These are phyloP conservation scores for Stomorhina lunata DNA, from an alignment of 2,888 invertebrate species.

Conservation along the genomic window DNA sequence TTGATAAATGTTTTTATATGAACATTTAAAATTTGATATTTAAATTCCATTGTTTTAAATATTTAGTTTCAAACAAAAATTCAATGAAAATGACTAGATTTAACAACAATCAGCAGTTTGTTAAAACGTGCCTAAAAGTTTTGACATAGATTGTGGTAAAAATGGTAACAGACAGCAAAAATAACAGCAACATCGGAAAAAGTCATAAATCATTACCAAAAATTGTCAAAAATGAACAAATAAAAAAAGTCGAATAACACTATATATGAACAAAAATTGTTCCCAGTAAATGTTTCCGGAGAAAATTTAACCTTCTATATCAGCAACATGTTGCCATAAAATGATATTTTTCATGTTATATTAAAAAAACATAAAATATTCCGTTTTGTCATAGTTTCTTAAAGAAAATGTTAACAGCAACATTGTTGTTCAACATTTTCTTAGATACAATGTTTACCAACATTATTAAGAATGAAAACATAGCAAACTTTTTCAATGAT, in stretches of 20 bases:
- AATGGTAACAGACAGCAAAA: not conserved
- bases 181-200: not conserved
- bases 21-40: slow-evolving; percentile 1
- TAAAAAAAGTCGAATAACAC: too few relatives aligned
- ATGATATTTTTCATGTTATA: not conserved
- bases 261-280: not conserved
- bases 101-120: not conserved
- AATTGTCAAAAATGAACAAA: too few relatives aligned
- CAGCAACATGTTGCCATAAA: too few relatives aligned
- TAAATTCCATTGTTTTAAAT: not conserved
- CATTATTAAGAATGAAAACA: too few relatives aligned
- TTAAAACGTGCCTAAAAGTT: not conserved
- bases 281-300: not conserved
- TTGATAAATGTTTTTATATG: slow-evolving; percentile 24
- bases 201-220: not conserved
- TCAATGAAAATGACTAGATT: not conserved
- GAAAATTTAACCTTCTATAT: too few relatives aligned
- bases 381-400: too few relatives aligned
- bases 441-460: too few relatives aligned
- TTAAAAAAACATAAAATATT: not conserved
- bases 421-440: too few relatives aligned
- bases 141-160: slow-evolving; percentile 1
- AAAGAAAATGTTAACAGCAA: too few relatives aligned
- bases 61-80: not conserved
- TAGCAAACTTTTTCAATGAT: too few relatives aligned